Evolutionary conservation across 2,888 invertebrate genomes (phyloP).

Genomic region (Strigamia transsilvanica): DNA sequence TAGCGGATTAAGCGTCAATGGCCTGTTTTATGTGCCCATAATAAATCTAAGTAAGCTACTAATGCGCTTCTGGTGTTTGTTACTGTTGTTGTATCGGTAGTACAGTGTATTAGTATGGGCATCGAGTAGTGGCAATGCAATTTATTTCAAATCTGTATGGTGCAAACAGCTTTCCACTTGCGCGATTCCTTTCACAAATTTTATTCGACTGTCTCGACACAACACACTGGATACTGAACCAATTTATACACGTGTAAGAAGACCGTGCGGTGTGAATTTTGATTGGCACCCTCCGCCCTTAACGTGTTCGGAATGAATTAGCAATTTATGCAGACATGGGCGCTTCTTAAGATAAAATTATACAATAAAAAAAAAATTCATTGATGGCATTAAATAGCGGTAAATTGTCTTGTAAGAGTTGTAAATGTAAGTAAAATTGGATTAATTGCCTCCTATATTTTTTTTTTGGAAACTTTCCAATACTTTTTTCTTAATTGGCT

Average conservation of each 20-base stretch:
- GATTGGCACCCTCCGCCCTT: constrained; percentile 8
- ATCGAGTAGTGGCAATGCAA: constrained; percentile 13
- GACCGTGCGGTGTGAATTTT: constrained; percentile 28
- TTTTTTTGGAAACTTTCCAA: constrained; percentile 15
- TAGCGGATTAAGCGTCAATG: constrained; percentile 39
- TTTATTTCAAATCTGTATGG: constrained; percentile 49
- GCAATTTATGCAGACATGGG: constrained; percentile 4
- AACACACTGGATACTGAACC: constrained; percentile 44
- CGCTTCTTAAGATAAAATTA: background rate
- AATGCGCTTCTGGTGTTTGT: constrained; percentile 35
- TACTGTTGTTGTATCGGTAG: background rate
- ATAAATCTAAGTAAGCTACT: constrained; percentile 1
- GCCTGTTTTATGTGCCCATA: constrained; percentile 20
- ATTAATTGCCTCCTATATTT: constrained; percentile 9
- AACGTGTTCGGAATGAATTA: constrained; percentile 22
- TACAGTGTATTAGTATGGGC: constrained; percentile 15
- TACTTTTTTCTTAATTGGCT: constrained; percentile 11
- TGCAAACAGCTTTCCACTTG: constrained; percentile 49
- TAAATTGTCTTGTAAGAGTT: background rate
- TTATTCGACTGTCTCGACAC: constrained; percentile 42
- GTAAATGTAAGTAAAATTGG: constrained; percentile 33
- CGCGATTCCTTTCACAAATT: constrained; percentile 47
- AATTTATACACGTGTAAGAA: constrained; percentile 43
- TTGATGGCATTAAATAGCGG: constrained; percentile 10
- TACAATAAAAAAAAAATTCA: background rate